Evolutionary conservation across 2,113 vertebrate genomes (phyloP), one percentile per base, ranked within the genome.

Genomic region (Dissostichus mawsoni): DNA sequence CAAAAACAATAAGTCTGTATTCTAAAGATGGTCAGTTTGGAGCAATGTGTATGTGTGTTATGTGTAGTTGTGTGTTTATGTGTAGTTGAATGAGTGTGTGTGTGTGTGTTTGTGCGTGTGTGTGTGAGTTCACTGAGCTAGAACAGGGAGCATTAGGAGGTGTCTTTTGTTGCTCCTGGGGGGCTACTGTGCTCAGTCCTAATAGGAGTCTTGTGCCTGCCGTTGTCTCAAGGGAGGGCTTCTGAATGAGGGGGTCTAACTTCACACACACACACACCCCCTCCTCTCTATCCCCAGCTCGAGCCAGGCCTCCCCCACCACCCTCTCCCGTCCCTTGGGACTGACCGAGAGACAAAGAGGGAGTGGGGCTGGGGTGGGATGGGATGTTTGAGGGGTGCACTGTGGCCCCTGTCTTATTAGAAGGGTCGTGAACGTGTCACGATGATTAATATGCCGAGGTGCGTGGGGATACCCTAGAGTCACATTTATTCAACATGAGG

Each of bases 381-480:
- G 91, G 93, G 93, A 92, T 94, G 92, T 94, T 93, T 93, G 90
- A 71, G 92, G 92, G 92, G 92, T 88, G 90, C 87, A 90, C 92
- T 91, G 91, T 94, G 93, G 94, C 94, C 95, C 93, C 94, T 95
- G 95, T 95, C 95, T 95, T 96, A 95, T 96, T 96, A 96, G 95
- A 95, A 93, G 94, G 94, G 95, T 95, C 93, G 94, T 96, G 95
- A 96, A 95, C 93, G 92, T 95, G 95, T 95, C 95, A 96, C 92
- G 89, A 95, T 96, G 95, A 96, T 96, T 96, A 95, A 96, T 96
- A 94, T 95, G 94, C 94, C 71, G 94, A 95, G 94, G 94, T 95
- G 94, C 94, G 91, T 83, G 83, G 93, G 94, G 93, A 96, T 95
- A 95, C 94, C 94, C 95, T 90, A 90, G 93, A 96, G 95, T 94